A percentile compares a stretch with the other conserved stretches of the same genome.
phyloP scores from a whole-genome alignment of 92 coral and sea anemone genomes.

The Epizoanthus scotinus region DNA sequence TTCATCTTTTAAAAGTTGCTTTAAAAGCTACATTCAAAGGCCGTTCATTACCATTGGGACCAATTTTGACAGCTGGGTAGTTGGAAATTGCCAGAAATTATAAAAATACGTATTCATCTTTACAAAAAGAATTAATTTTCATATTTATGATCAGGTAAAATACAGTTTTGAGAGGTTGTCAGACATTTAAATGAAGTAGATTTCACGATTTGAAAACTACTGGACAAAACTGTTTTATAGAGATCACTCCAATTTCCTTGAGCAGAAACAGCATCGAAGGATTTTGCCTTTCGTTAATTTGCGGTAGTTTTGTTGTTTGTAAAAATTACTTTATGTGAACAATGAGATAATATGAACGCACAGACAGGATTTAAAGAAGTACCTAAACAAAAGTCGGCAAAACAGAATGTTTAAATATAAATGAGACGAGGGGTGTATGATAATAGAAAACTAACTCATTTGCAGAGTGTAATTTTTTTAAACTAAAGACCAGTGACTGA shows the following conservation, averaged over 20 bases:
- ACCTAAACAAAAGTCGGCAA: background rate
- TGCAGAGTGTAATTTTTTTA: background rate
- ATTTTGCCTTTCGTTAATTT: constrained; percentile 8
- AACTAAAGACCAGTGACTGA: constrained; percentile 12
- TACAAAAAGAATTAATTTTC: constrained; percentile 15
- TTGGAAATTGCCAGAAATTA: constrained; percentile 13
- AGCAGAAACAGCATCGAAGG: background rate
- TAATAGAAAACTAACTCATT: background rate
- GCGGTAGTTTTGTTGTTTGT: constrained; percentile 6
- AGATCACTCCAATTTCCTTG: background rate
- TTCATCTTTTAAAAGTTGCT: background rate
- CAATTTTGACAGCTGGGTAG: constrained; percentile 17
- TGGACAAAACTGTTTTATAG: background rate
- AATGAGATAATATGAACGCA: constrained; percentile 11
- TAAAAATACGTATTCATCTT: constrained; percentile 3
- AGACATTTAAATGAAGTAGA: constrained; percentile 13
- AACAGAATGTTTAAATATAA: constrained; percentile 8
- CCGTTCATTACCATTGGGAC: background rate
- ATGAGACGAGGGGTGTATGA: background rate
- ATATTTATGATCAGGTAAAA: background rate
- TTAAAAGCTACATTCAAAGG: constrained; percentile 7
- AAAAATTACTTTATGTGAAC: constrained; percentile 7
- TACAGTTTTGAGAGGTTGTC: constrained; percentile 9
- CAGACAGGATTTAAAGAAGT: constrained; percentile 13
- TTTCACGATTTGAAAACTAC: background rate